Evolutionary conservation across 2,113 vertebrate species (phyloP).

Genomic region (Edolisoma coerulescens): DNA sequence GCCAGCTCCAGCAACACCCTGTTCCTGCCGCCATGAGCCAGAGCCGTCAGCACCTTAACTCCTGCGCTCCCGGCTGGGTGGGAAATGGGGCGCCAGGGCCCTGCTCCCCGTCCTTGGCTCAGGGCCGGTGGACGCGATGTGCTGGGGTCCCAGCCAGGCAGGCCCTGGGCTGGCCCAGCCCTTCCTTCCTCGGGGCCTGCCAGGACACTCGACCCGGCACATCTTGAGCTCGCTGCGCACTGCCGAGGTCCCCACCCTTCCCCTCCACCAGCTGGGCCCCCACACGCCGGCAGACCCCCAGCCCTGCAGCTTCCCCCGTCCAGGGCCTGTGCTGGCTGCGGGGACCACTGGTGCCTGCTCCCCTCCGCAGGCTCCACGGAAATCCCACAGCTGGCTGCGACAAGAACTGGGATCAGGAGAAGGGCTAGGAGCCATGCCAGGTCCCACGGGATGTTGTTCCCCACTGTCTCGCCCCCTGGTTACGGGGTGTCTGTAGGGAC

Average conservation of each 20-base stretch:
- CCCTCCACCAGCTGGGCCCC: neutral
- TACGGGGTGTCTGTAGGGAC: neutral
- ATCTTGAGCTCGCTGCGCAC: accelerated
- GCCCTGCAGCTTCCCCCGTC: accelerated
- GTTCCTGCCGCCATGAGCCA: neutral
- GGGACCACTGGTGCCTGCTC: neutral
- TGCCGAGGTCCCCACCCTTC: neutral
- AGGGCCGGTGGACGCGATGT: accelerated
- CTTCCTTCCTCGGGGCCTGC: neutral
- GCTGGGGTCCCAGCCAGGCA: neutral
- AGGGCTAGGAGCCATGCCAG: neutral
- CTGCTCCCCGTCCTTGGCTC: neutral
- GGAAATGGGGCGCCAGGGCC: accelerated
- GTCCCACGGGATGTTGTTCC: accelerated
- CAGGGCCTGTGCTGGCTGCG: neutral
- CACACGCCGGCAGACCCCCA: neutral
- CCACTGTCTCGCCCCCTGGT: neutral
- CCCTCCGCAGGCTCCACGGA: neutral
- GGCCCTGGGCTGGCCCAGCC: neutral
- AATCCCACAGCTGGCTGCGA: neutral
- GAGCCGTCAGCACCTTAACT: neutral
- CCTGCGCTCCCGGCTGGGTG: neutral
- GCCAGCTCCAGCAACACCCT: slow-evolving; percentile 6
- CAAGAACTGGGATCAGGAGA: neutral
- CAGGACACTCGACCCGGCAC: neutral